Percentiles rank a stretch among this genome's conserved stretches.
Conservation (phyloP, 2,797 vertebrate species). For the Sardinella longiceps region DNA sequence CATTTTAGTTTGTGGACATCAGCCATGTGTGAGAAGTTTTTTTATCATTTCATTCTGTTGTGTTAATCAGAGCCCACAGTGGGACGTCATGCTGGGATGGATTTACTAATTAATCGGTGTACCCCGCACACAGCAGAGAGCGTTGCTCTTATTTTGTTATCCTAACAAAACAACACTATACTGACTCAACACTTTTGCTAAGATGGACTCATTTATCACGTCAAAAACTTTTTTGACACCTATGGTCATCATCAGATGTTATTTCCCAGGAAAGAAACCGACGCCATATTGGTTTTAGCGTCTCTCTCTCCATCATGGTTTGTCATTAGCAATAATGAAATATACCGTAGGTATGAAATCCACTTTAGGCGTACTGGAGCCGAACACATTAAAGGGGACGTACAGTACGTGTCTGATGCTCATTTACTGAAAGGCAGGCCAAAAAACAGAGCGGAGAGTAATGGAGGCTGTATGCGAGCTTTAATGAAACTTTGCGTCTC, state of each 20-base stretch:
- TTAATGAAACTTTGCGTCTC: not conserved
- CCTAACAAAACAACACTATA: not conserved
- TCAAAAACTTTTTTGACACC: conserved; percentile 17
- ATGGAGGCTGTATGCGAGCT: not conserved
- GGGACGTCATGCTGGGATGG: conserved; percentile 7
- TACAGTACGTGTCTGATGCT: not conserved
- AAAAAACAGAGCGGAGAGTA: not conserved
- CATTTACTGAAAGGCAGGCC: not conserved
- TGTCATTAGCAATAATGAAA: not conserved
- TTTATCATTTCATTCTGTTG: conserved; percentile 7
- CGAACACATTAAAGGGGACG: not conserved
- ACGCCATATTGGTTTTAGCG: not conserved
- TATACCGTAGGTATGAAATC: not conserved
- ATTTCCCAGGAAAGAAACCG: not conserved
- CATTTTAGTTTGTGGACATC: not conserved
- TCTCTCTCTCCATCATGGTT: not conserved
- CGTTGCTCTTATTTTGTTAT: not conserved
- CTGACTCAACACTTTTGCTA: not conserved
- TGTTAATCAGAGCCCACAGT: not conserved
- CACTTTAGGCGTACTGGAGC: not conserved
- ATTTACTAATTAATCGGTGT: not conserved
- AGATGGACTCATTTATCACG: not conserved
- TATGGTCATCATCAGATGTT: not conserved
- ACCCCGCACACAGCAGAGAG: not conserved
- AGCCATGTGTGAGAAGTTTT: not conserved